A percentile compares a stretch with the other conserved stretches of the same genome.
Evolutionary conservation across 2,113 vertebrate genomes (phyloP).

Genomic region (Egretta garzetta): DNA sequence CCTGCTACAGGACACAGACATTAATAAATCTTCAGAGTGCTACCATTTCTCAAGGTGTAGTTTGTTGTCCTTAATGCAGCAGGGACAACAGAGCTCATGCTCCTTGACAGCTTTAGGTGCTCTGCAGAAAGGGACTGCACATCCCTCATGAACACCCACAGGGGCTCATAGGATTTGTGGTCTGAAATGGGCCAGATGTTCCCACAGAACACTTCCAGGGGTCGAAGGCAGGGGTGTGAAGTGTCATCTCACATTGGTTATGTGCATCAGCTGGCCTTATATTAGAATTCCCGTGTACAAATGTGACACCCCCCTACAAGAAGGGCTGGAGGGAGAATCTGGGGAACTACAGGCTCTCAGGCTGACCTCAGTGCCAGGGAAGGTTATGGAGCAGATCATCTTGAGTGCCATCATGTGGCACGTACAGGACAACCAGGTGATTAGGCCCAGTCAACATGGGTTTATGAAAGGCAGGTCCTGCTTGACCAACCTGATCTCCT

Average conservation of each 20-base stretch:
- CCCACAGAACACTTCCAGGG: not conserved
- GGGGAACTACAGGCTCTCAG: not conserved
- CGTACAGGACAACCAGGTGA: rapidly evolving
- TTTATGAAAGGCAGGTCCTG: not conserved
- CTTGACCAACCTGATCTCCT: not conserved
- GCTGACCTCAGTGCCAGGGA: not conserved
- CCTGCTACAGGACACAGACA: not conserved
- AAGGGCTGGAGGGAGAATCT: not conserved
- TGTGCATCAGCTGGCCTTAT: not conserved
- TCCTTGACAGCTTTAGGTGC: not conserved
- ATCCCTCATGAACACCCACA: not conserved
- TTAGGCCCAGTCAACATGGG: not conserved
- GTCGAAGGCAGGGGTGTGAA: not conserved
- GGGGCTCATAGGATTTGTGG: not conserved
- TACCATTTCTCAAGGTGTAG: not conserved
- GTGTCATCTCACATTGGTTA: not conserved
- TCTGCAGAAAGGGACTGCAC: not conserved
- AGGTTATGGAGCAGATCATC: not conserved
- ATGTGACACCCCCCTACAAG: not conserved
- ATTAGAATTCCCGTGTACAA: not conserved
- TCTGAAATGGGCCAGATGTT: not conserved
- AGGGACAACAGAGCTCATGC: not conserved
- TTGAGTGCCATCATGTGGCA: not conserved
- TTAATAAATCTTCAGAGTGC: not conserved
- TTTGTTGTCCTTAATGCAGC: not conserved